phyloP scores from a whole-genome alignment of 2,113 vertebrate genomes.

The Oryzias curvinotus region DNA sequence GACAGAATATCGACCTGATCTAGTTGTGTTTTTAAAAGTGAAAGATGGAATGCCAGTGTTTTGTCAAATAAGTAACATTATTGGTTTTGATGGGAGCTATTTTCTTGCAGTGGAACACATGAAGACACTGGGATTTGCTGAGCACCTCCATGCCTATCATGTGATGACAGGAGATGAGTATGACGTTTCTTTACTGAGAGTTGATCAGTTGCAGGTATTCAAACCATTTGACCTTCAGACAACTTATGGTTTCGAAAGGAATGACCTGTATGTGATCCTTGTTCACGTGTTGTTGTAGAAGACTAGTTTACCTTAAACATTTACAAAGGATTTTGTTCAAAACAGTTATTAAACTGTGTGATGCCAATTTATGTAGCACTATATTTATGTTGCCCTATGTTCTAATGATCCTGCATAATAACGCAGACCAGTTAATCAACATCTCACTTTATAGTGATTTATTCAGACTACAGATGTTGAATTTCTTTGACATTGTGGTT shows the following conservation, averaged over 20 bases:
- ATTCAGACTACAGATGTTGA: too few relatives aligned
- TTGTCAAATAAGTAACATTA: background rate
- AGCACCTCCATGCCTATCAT: constrained; percentile 1
- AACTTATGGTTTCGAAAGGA: background rate
- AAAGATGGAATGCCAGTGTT: background rate
- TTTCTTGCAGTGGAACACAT: background rate
- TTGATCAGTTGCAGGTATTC: background rate
- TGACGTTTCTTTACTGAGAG: background rate
- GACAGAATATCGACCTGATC: background rate
- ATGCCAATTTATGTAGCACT: background rate
- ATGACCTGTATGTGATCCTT: background rate
- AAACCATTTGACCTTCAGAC: background rate
- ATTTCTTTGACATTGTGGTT: too few relatives aligned
- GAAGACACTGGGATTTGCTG: background rate
- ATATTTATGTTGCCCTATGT: background rate
- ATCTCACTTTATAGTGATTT: too few relatives aligned
- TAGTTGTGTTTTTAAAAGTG: background rate
- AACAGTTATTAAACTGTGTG: background rate
- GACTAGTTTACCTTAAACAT: background rate
- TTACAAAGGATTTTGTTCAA: background rate
- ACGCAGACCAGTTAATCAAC: too few relatives aligned
- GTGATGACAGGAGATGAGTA: background rate
- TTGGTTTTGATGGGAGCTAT: background rate
- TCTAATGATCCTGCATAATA: too few relatives aligned
- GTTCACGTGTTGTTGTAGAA: background rate